Conservation (phyloP, 2,888 invertebrate genomes). For the Orthosia gothica region DNA sequence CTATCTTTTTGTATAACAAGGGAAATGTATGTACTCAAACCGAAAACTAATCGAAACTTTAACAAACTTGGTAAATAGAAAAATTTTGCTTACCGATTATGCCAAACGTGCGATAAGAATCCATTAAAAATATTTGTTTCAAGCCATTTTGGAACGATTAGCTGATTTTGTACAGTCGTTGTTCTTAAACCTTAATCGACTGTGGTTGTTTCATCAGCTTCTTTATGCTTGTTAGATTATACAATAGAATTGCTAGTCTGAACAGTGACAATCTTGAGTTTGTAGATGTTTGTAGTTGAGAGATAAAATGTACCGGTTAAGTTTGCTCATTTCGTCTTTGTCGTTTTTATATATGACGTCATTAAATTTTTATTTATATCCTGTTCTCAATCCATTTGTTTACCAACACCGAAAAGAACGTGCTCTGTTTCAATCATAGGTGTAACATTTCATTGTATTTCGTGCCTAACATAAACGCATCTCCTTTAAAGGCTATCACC, state of each 20-base stretch:
- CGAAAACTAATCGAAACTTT: slow-evolving; percentile 11
- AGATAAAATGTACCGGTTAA: background rate
- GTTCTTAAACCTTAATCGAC: slow-evolving; percentile 45
- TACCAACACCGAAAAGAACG: slow-evolving; percentile 38
- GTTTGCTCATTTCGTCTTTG: slow-evolving; percentile 1
- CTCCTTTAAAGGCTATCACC: slow-evolving; percentile 53
- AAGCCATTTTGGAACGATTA: slow-evolving; percentile 46
- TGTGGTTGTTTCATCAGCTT: slow-evolving; percentile 46
- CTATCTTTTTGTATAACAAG: background rate
- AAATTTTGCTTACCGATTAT: slow-evolving; percentile 35
- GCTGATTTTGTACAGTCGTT: slow-evolving; percentile 50
- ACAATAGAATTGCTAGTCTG: slow-evolving; percentile 36
- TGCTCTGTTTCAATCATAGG: slow-evolving; percentile 11
- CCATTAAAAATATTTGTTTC: slow-evolving; percentile 49
- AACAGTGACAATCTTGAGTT: slow-evolving; percentile 17
- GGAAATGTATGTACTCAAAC: background rate
- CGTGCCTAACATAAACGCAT: slow-evolving; percentile 29
- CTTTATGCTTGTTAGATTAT: slow-evolving; percentile 40
- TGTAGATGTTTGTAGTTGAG: background rate
- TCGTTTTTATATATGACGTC: background rate
- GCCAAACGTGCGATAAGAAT: slow-evolving; percentile 58
- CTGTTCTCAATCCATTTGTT: slow-evolving; percentile 30
- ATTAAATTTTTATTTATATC: background rate
- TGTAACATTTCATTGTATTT: slow-evolving; percentile 37
- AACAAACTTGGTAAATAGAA: slow-evolving; percentile 15